A percentile compares a stretch with the other conserved stretches of the same genome.
Evolutionary conservation across 2,113 vertebrate species (phyloP).

Genomic region (Paralichthys olivaceus): DNA sequence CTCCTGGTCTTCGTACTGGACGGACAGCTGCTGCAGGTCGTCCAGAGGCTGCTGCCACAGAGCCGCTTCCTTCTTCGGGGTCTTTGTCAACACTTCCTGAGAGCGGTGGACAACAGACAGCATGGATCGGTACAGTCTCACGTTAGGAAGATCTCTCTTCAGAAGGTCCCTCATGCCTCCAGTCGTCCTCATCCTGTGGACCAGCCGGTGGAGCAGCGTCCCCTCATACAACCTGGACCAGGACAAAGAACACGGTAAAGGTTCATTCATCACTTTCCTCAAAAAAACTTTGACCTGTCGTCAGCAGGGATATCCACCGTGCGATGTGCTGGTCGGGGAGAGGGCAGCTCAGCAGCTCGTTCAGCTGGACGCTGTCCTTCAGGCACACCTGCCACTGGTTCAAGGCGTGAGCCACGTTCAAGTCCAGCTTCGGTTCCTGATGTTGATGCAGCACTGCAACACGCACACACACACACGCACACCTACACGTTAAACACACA

Average conservation of each 20-base stretch:
- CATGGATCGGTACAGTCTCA: conserved; percentile 71
- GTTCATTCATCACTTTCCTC: no score
- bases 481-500: no score
- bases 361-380: conserved; percentile 84
- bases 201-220: conserved; percentile 79
- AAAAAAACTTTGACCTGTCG: neutral
- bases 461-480: no score
- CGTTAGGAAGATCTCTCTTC: no score
- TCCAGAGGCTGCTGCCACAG: no score
- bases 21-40: no score
- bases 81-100: neutral
- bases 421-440: conserved; percentile 56
- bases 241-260: no score
- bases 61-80: neutral
- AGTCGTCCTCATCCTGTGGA: conserved; percentile 60
- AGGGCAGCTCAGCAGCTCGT: conserved; percentile 85
- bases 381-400: conserved; percentile 92
- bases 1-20: no score
- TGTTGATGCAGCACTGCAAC: no score
- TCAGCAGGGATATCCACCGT: conserved; percentile 73
- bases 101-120: conserved; percentile 58
- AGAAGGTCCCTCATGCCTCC: neutral
- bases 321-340: conserved; percentile 85
- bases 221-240: conserved; percentile 85
- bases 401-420: conserved; percentile 81